Base-by-base conservation (phyloP, 2,113 vertebrate species). In the Dolichotis patagonum region DNA sequence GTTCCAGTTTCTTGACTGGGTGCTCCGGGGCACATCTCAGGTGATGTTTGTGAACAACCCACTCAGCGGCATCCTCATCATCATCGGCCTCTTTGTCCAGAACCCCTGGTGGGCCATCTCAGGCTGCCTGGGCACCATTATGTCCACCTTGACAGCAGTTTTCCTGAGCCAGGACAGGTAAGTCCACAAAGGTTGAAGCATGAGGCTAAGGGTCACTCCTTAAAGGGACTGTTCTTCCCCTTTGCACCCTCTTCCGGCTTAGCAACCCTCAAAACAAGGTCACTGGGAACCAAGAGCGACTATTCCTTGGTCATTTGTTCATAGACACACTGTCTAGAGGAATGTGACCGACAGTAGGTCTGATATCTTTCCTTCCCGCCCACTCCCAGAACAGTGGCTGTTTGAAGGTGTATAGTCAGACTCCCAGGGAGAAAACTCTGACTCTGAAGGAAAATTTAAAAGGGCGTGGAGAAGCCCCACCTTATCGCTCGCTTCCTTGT, bases 1-100 rank as follows among this genome's bases (percentile, higher is more conserved):
- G 85, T 97, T 99, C 90, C 99, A 99, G 98, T 98, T 99, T 86
- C 77, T 99, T 0, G 99, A 99, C 97, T 99, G 99, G 99, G 98
- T 99, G 60, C 96, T 99, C 90, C 99, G 99, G 41, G 99, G 99
- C 20, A 99, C 98, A 0, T 99, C 99, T 38, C 99, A 99, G 97
- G 99, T 99, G 97, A 99, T 99, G 99, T 99, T 99, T 83, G 99
- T 99, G 93, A 99, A 99, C 98, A 99, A 99, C 78, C 99, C 99
- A 8, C 97, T 99, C 69, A 99, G 99, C 3, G 99, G 99, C 3
- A 93, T 99, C 35, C 97, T 99, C 20, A 98, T 99, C 28, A 88
- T 99, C 38, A 97, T 96, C 0, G 99, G 99, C 43, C 99, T 99
- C 94, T 99, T 99, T 38, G 91, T 99, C 63, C 99, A 99, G 98